Base-by-base conservation (phyloP, 2,113 vertebrate species). In the Apteryx mantelli region DNA sequence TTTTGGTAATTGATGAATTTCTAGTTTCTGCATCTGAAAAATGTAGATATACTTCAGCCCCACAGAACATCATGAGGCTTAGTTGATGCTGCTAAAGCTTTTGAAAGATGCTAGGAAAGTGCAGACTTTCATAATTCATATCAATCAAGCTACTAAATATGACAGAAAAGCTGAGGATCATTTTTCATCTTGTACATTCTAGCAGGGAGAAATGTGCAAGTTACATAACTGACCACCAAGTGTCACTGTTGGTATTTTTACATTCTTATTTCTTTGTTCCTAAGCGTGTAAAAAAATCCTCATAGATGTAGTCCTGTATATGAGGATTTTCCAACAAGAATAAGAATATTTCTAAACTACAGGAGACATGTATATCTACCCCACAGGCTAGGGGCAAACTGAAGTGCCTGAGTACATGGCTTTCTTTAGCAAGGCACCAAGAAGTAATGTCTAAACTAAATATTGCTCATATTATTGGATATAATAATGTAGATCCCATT, bases 171-270 rank as follows among this genome's bases (percentile, higher is more conserved):
- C 11, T 1, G 44, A 83, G 25, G n/a, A 78, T 88, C 2, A 6
- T 55, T 83, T 91, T 93, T 77, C 10, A 52, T n/a, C 28, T 44
- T 46, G 97, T 50, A 53, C 63, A 64, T 81, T 95, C 74, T 74
- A 22, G 36, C 58, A 68, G 58, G 6, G 36, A 96, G 53, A 92
- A 95, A 92, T 7, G 48, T 96, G 92, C 66, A 94, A 88, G 82
- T 96, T 96, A 97, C 82, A 14, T 84, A 93, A 97, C 48, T 90
- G 91, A 58, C 92, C 89, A 92, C 86, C 93, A 44, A 94, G 93
- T 92, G 95, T 97, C 95, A 94, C 93, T 91, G 82, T 97, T 6
- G 1, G 74, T 90, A 66, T 58, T 80, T 95, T 96, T 97, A 89
- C 82, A 80, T 80, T 80, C 89, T 94, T 89, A 81, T 5, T 44